Base-by-base conservation (phyloP, 2,888 invertebrate genomes). In the Nephrotoma appendiculata region DNA sequence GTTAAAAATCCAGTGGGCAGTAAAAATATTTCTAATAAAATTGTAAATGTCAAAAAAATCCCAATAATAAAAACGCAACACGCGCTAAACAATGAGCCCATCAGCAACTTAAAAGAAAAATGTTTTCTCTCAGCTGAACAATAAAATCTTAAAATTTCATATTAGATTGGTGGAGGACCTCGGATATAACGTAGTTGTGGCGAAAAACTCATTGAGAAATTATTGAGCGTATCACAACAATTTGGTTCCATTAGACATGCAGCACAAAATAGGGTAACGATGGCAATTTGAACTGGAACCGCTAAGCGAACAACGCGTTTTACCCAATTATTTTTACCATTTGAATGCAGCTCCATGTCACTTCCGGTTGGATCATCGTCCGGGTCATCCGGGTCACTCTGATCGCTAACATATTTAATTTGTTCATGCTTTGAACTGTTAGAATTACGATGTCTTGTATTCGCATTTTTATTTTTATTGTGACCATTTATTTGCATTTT, bases 211-310 rank as follows among this genome's bases (percentile, higher is more conserved):
- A 95, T 93, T 88, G 94, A 94, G 89, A 95, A 93, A 89, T 94
- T 95, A 91, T 96, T 95, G 89, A 95, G 93, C 88, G 94, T 93
- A 91, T 96, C 95, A 91, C 96, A 96, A 90, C 96, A 96, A 86
- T 94, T 94, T 0, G 95, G 95, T 89, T 95, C 95, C 89, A 95
- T 92, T 48, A 95, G 92, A 89, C 94, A 95, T 86, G 94, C 95
- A 86, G 95, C 93, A 89, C 95, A 95, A 88, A 95, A 93, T 83
- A 96, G 92, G 5, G 95, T 94, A 87, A 96, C 92, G 86, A 96
- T 90, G 5, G 95, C 95, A 89, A 95, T 89, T 89, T 95, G 95
- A 91, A 96, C 94, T 48, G 95, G 95, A 87, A 95, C 90, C 11
- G 95, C 94, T n/a, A 95, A 93, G 88, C 94, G 92, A 86, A 95